Evolutionary conservation across 2,888 invertebrate genomes (phyloP).

Genomic region (Pandemis heparana): DNA sequence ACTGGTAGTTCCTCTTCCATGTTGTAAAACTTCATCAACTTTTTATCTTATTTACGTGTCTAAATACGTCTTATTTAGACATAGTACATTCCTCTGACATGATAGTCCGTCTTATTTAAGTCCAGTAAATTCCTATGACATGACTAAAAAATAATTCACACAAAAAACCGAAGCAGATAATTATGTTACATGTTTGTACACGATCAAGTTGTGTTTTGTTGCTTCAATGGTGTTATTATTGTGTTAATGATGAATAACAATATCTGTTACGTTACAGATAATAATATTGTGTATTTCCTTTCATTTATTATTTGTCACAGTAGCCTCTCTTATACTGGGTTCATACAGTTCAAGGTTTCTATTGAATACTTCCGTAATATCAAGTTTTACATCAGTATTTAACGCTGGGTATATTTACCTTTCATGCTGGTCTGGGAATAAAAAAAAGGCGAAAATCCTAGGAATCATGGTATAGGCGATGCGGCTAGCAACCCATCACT

Average conservation of each 20-base stretch:
- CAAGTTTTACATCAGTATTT: too few species aligned
- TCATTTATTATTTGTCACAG: background rate
- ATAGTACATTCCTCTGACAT: background rate
- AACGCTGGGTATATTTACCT: too few species aligned
- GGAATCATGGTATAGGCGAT: too few species aligned
- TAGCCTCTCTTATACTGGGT: background rate
- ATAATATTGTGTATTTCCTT: background rate
- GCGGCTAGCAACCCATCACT: too few species aligned
- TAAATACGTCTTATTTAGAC: background rate
- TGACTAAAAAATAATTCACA: background rate
- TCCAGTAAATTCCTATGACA: background rate
- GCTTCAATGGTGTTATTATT: background rate
- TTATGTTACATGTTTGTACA: background rate
- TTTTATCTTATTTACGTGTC: too few species aligned
- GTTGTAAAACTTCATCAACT: too few species aligned
- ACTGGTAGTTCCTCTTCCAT: too few species aligned
- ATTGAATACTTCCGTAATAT: background rate
- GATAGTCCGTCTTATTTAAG: background rate
- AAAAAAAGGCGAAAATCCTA: too few species aligned
- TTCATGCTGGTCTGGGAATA: too few species aligned
- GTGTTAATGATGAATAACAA: constrained; percentile 5
- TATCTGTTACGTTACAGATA: background rate
- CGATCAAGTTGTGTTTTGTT: background rate
- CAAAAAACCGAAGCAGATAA: background rate
- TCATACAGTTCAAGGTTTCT: background rate